phyloP scores from a whole-genome alignment of 1,140 invertebrate genomes.

The Adelges cooleyi region DNA sequence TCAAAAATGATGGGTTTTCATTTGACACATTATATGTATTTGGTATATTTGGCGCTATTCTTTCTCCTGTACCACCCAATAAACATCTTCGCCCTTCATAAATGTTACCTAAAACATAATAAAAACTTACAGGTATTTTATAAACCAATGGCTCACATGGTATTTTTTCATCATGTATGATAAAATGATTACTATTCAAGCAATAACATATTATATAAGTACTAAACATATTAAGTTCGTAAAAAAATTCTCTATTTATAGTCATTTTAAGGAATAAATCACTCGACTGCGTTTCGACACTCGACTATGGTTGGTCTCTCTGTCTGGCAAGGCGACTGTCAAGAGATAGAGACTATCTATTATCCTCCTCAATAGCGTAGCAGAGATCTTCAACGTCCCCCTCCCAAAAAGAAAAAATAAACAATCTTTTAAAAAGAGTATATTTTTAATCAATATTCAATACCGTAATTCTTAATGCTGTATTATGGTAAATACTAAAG shows the following conservation, averaged over 20 bases:
- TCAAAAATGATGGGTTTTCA: slow-evolving; percentile 17
- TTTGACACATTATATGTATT: slow-evolving; percentile 20
- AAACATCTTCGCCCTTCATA: slow-evolving; percentile 15
- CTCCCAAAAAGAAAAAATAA: too few relatives aligned
- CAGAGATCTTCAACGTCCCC: too few relatives aligned
- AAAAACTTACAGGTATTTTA: not conserved
- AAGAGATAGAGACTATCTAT: too few relatives aligned
- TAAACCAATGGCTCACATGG: too few relatives aligned
- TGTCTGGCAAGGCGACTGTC: too few relatives aligned
- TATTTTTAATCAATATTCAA: too few relatives aligned
- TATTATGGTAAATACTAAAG: too few relatives aligned
- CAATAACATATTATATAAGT: not conserved
- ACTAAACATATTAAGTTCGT: not conserved
- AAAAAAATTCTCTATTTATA: not conserved
- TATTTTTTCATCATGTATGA: not conserved
- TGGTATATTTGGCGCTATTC: slow-evolving; percentile 10
- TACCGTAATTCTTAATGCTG: too few relatives aligned
- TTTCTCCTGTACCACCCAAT: slow-evolving; percentile 9
- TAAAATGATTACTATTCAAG: not conserved
- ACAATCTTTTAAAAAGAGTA: too few relatives aligned
- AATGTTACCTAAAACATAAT: slow-evolving; percentile 19
- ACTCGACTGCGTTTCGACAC: too few relatives aligned
- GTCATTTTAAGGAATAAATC: not conserved
- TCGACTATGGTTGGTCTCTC: too few relatives aligned
- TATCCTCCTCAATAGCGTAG: too few relatives aligned